These are phyloP conservation scores for Myodes glareolus DNA, from an alignment of 2,113 vertebrate species.

Conservation along the genomic window DNA sequence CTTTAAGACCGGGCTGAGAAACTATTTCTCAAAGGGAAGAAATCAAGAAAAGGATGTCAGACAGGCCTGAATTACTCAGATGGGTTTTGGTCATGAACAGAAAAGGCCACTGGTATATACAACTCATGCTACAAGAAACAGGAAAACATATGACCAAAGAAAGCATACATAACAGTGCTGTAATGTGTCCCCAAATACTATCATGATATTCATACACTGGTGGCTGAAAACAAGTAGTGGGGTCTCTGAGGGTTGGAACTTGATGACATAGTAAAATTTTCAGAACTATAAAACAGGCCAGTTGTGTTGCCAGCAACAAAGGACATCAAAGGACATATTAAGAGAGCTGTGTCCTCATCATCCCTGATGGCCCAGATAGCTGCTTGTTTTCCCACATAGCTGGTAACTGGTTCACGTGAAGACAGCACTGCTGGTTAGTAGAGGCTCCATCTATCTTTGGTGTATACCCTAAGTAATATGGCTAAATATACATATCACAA, in stretches of 20 bases:
- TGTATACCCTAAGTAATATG: neutral
- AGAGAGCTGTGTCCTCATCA: neutral
- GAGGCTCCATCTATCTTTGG: neutral
- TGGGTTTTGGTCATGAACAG: too few species aligned
- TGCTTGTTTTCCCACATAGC: neutral
- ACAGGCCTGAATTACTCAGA: neutral
- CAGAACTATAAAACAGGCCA: neutral
- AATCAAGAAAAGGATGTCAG: neutral
- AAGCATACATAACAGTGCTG: neutral
- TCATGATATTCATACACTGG: neutral
- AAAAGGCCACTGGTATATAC: neutral
- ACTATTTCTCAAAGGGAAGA: neutral
- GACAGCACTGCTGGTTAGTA: neutral
- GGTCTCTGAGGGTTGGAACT: neutral
- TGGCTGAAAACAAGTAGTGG: neutral
- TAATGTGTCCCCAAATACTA: neutral
- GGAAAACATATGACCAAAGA: neutral
- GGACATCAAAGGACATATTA: neutral
- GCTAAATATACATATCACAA: neutral
- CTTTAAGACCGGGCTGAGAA: neutral
- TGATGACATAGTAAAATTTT: neutral
- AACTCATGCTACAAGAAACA: neutral
- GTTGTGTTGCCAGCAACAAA: too few species aligned
- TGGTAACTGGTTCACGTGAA: neutral
- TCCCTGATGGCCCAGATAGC: neutral